phyloP scores from a whole-genome alignment of 2,113 vertebrate genomes.

The Limnothrissa miodon region DNA sequence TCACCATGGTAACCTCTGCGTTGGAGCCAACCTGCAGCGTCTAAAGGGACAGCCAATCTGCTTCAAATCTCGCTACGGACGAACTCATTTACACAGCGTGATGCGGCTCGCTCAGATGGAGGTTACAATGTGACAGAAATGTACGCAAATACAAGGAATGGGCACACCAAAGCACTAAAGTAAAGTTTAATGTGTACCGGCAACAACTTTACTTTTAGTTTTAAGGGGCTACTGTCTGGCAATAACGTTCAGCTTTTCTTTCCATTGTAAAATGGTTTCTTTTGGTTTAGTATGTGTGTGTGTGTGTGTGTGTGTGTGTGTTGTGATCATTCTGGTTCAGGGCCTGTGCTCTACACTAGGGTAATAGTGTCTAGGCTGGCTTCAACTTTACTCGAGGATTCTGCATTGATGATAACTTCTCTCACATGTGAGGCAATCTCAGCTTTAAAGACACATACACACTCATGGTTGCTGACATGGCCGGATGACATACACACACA shows the following conservation, averaged over 20 bases:
- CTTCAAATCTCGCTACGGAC: neutral
- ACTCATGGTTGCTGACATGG: no score
- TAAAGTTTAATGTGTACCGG: neutral
- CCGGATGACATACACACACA: neutral
- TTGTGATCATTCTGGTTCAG: no score
- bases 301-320: neutral
- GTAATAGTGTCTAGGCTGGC: constrained; percentile 26
- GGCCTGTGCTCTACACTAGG: neutral
- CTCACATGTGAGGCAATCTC: constrained; percentile 24
- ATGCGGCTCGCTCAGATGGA: neutral
- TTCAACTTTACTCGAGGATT: constrained; percentile 16
- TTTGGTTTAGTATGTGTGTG: constrained; percentile 22
- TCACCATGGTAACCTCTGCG: constrained; percentile 32
- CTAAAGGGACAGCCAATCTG: neutral
- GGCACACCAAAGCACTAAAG: no score
- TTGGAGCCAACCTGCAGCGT: constrained; percentile 8
- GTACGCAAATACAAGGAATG: neutral
- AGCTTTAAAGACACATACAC: neutral
- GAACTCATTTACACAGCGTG: neutral
- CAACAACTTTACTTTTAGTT: no score
- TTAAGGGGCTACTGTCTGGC: no score
- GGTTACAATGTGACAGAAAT: neutral
- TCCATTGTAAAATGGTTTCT: constrained; percentile 31
- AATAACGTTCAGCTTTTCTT: neutral
- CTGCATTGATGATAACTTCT: constrained; percentile 35